phyloP scores from a whole-genome alignment of 2,797 vertebrate species.

The Pseudomugil tenellus region DNA sequence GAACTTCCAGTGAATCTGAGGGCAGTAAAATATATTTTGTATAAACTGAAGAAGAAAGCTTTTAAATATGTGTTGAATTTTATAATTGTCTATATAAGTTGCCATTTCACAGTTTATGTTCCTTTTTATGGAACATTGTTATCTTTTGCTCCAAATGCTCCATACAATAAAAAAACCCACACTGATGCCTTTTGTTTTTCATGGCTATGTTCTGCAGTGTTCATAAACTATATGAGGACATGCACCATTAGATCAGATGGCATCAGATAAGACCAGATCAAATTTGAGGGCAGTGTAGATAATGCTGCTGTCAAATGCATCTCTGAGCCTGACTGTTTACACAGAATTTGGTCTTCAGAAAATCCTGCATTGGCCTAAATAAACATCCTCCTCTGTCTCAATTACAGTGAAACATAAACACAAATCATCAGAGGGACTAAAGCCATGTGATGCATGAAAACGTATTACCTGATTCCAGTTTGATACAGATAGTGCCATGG shows the following conservation, averaged over 20 bases:
- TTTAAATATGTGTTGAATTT: neutral
- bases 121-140: slow-evolving; percentile 30
- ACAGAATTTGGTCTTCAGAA: slow-evolving; percentile 29
- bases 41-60: neutral
- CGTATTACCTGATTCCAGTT: slow-evolving; percentile 44
- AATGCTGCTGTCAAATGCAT: slow-evolving; percentile 17
- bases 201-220: neutral
- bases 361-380: slow-evolving; percentile 29
- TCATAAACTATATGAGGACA: slow-evolving; percentile 21
- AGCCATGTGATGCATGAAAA: slow-evolving; percentile 38
- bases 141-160: slow-evolving; percentile 47
- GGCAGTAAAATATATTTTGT: neutral
- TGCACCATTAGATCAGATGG: slow-evolving; percentile 41
- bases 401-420: slow-evolving; percentile 12
- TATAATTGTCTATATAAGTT: neutral
- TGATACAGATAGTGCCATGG: slow-evolving; percentile 50
- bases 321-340: slow-evolving; percentile 25
- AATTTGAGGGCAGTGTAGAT: slow-evolving; percentile 30
- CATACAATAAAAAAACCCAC: slow-evolving; percentile 1
- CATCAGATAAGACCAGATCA: slow-evolving; percentile 56
- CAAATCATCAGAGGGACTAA: slow-evolving; percentile 39
- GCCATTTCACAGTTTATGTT: slow-evolving; percentile 17
- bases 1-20: neutral
- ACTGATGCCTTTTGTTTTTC: neutral
- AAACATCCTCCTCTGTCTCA: slow-evolving; percentile 21